Evolutionary conservation across 2,888 invertebrate genomes (phyloP).

Genomic region (Cacoxenus indagator): DNA sequence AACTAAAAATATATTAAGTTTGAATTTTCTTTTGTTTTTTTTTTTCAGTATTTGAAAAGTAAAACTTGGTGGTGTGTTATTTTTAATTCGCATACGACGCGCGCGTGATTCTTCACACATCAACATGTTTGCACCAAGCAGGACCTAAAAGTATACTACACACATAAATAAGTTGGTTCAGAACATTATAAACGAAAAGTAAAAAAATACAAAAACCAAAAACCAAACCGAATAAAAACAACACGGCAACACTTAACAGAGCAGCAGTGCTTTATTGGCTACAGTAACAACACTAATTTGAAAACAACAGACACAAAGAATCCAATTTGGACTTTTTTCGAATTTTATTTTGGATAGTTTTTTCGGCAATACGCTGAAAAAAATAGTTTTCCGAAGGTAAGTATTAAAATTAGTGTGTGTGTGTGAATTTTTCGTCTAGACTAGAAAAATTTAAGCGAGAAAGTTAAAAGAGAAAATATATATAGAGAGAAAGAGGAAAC

Average conservation of each 20-base stretch:
- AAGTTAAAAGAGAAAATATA: not conserved
- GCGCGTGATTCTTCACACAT: too few species aligned
- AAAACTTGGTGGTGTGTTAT: too few species aligned
- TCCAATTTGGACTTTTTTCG: too few species aligned
- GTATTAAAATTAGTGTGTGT: slow-evolving; percentile 12
- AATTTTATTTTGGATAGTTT: not conserved
- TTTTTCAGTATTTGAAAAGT: too few species aligned
- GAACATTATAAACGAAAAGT: not conserved
- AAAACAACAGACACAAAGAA: too few species aligned
- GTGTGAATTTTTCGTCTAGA: slow-evolving; percentile 49
- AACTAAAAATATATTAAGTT: too few species aligned
- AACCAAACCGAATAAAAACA: not conserved
- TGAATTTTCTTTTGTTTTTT: too few species aligned
- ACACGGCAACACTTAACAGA: not conserved
- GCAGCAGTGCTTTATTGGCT: too few species aligned
- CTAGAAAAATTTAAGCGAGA: slow-evolving; percentile 9
- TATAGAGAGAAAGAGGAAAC: too few species aligned
- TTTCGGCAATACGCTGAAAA: not conserved
- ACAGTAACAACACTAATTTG: too few species aligned
- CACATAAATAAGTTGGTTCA: slow-evolving; percentile 7
- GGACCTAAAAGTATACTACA: slow-evolving; percentile 54
- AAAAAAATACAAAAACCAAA: not conserved
- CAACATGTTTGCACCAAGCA: slow-evolving; percentile 4
- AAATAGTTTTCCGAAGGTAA: not conserved
- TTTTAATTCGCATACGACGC: not conserved